Conservation (phyloP, 2,888 invertebrate species). For the Eubasilissa splendida region DNA sequence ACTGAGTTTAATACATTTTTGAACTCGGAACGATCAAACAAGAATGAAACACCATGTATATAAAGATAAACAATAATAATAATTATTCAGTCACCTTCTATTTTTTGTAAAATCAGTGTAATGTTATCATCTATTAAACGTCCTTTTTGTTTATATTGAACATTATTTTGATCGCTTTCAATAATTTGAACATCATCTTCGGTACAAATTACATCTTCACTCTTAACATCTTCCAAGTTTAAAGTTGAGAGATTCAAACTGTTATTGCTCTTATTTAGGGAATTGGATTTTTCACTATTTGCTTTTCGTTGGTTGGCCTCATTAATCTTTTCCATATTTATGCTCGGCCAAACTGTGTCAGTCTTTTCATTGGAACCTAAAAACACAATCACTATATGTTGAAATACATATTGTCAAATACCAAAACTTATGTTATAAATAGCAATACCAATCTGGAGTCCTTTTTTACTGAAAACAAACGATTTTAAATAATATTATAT, state of each 20-base stretch:
- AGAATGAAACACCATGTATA: no score
- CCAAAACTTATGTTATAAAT: no score
- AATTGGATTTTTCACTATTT: constrained; percentile 66
- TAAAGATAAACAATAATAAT: no score
- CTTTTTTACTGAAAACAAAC: neutral
- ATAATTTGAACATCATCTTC: constrained; percentile 22
- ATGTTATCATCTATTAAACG: constrained; percentile 19
- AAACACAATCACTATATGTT: constrained; percentile 5
- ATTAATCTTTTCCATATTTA: constrained; percentile 68
- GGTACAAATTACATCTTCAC: constrained; percentile 16
- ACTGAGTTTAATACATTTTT: no score
- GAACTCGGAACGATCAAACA: no score
- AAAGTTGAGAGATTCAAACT: constrained; percentile 52
- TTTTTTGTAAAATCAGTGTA: constrained; percentile 22
- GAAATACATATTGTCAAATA: no score
- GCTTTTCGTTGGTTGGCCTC: constrained; percentile 69
- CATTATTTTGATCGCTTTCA: constrained; percentile 17
- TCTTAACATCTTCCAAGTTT: constrained; percentile 54
- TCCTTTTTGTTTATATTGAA: constrained; percentile 14
- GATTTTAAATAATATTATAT: no score
- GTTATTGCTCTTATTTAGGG: constrained; percentile 62
- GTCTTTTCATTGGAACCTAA: constrained; percentile 58
- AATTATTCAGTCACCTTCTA: constrained; percentile 33
- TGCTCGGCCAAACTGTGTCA: constrained; percentile 69
- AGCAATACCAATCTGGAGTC: no score